Conservation (phyloP, 2,113 vertebrate genomes). For the Gobio gobio region DNA sequence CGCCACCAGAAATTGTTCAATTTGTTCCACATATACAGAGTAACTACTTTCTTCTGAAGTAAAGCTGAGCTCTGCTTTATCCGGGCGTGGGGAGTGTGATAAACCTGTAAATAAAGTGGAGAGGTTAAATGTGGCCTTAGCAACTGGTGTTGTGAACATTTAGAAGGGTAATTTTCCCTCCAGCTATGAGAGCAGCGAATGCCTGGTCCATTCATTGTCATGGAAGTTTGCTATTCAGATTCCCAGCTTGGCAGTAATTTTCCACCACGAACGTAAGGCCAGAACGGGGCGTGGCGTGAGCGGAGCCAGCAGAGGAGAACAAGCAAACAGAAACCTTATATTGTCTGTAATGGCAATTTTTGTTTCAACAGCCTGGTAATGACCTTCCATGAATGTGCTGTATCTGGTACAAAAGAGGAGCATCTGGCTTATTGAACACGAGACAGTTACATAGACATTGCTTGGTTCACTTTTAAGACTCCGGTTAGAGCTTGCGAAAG, state of each 20-base stretch:
- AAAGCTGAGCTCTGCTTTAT: conserved; percentile 85
- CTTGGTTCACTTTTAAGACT: conserved; percentile 20
- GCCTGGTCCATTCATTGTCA: conserved; percentile 39
- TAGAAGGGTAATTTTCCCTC: background rate
- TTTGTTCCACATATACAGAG: conserved; percentile 64
- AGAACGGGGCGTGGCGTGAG: conserved; percentile 64
- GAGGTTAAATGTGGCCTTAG: background rate
- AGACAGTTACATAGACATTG: background rate
- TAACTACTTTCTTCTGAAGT: conserved; percentile 49
- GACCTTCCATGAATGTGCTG: background rate
- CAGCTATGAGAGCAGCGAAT: background rate
- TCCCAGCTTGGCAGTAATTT: conserved; percentile 73
- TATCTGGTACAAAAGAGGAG: background rate
- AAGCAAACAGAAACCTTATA: conserved; percentile 55
- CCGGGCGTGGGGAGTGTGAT: conserved; percentile 74
- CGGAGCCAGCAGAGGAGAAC: conserved; percentile 49
- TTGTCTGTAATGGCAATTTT: conserved; percentile 41
- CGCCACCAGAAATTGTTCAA: conserved; percentile 69
- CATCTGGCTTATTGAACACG: background rate
- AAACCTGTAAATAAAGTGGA: conserved; percentile 67
- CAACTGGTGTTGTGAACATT: background rate
- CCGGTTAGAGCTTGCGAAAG: conserved; percentile 59
- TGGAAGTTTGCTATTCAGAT: conserved; percentile 62
- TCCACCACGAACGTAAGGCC: conserved; percentile 68
- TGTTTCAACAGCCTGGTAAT: conserved; percentile 25